phyloP scores from a whole-genome alignment of 2,797 vertebrate species.

The Melanotaenia maccullochi region DNA sequence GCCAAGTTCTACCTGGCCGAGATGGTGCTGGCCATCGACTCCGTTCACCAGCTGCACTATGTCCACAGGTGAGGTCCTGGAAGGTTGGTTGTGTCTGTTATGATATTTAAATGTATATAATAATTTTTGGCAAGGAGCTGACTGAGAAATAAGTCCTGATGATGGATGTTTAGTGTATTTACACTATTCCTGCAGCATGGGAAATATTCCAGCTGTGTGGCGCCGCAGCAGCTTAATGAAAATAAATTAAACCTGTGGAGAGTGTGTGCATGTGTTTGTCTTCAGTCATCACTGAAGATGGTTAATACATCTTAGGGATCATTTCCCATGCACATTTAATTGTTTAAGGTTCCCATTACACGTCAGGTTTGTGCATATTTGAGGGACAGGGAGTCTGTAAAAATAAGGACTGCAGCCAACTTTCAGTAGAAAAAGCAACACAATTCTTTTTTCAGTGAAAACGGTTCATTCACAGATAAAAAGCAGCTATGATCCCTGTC shows the following conservation, averaged over 20 bases:
- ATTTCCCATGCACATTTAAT: background rate
- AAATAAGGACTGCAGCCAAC: background rate
- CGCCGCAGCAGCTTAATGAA: slow-evolving; percentile 36
- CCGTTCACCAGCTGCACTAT: slow-evolving; percentile 98
- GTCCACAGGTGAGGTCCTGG: slow-evolving; percentile 90
- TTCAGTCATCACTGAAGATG: slow-evolving; percentile 19
- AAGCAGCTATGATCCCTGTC: background rate
- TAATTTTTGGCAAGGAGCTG: slow-evolving; percentile 12
- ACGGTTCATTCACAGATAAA: background rate
- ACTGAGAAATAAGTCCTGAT: slow-evolving; percentile 18
- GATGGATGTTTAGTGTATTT: slow-evolving; percentile 42
- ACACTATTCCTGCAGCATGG: slow-evolving; percentile 36
- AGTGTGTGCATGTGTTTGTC: slow-evolving; percentile 17
- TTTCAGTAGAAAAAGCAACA: background rate
- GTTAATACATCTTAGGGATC: background rate
- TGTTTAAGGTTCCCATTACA: slow-evolving; percentile 20
- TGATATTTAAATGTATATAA: background rate
- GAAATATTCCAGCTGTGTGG: slow-evolving; percentile 34
- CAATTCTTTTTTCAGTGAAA: background rate
- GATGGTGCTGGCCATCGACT: slow-evolving; percentile 99
- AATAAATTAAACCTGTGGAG: slow-evolving; percentile 17
- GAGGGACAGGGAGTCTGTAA: background rate
- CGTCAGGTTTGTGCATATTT: slow-evolving; percentile 6
- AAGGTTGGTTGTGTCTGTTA: background rate
- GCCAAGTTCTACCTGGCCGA: slow-evolving; percentile 98